phyloP scores from a whole-genome alignment of 1,140 invertebrate species.

The Oedothorax gibbosus region DNA sequence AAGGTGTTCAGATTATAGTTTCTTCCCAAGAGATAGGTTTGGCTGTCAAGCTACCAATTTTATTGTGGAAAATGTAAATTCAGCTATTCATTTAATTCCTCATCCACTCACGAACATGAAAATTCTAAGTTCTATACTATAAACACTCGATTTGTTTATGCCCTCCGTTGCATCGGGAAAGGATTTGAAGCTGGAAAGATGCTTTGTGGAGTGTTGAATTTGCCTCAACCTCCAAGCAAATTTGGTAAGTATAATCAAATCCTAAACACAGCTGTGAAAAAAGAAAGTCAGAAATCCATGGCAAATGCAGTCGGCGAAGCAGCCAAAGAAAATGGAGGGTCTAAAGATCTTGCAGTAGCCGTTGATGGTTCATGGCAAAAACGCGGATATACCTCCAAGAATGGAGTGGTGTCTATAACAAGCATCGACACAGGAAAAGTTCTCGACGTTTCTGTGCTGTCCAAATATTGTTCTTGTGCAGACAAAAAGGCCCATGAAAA shows the following conservation, averaged over 20 bases:
- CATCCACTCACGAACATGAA: background rate
- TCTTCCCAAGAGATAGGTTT: too few species aligned
- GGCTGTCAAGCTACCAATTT: too few species aligned
- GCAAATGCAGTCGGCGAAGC: conserved; percentile 22
- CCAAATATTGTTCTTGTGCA: conserved; percentile 55
- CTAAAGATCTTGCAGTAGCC: conserved; percentile 47
- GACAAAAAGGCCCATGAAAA: conserved; percentile 26
- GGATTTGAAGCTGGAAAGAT: conserved; percentile 4
- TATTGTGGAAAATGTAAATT: too few species aligned
- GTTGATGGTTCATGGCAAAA: conserved; percentile 62
- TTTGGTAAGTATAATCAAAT: background rate
- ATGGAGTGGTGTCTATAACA: conserved; percentile 60
- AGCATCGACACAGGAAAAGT: conserved; percentile 62
- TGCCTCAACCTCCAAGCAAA: background rate
- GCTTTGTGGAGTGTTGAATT: conserved; percentile 17
- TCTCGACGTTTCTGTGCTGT: conserved; percentile 53
- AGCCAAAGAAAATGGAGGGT: conserved; percentile 17
- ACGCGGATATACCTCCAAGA: conserved; percentile 59
- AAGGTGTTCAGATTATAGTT: too few species aligned
- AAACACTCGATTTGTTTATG: conserved; percentile 22
- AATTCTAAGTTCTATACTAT: background rate
- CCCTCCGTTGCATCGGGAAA: conserved; percentile 18
- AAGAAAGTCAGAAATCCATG: conserved; percentile 20
- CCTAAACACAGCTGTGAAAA: background rate
- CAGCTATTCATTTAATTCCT: too few species aligned